phyloP scores from a whole-genome alignment of 2,113 vertebrate genomes.

The Hippopotamus amphibius region DNA sequence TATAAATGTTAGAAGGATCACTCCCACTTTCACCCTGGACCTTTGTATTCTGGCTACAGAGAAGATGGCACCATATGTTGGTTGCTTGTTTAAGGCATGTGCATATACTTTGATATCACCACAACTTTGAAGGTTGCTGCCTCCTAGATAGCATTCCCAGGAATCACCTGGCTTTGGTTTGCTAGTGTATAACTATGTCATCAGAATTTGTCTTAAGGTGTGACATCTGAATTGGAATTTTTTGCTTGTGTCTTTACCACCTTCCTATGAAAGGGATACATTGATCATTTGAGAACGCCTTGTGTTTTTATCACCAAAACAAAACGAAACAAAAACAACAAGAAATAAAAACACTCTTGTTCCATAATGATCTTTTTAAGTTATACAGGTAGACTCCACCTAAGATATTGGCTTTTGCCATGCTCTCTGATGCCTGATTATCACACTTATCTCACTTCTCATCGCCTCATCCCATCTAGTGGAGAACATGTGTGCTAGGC shows the following conservation, averaged over 20 bases:
- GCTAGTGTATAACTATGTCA: not conserved
- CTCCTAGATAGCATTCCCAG: not conserved
- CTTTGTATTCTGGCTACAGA: not conserved
- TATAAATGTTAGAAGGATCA: not conserved
- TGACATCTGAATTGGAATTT: not conserved
- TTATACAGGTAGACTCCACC: not conserved
- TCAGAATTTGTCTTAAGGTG: not conserved
- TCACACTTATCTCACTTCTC: slow-evolving; percentile 19
- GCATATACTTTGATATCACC: not conserved
- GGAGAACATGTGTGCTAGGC: not conserved
- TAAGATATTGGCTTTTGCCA: not conserved
- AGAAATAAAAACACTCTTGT: not conserved
- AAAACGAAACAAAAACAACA: slow-evolving; percentile 12
- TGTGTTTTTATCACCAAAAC: slow-evolving; percentile 44
- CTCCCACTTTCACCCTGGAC: not conserved
- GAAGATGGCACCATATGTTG: not conserved
- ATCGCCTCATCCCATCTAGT: not conserved
- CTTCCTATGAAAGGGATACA: slow-evolving; percentile 27
- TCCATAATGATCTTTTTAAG: not conserved
- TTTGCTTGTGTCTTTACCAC: not conserved
- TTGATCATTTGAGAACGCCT: not conserved
- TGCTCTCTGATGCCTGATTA: not conserved
- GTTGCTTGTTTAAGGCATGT: not conserved
- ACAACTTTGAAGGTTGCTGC: not conserved
- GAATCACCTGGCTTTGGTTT: not conserved